Percentiles rank a stretch among this genome's conserved stretches.
Conservation (phyloP, 2,797 vertebrate genomes). For the Anabas testudineus region DNA sequence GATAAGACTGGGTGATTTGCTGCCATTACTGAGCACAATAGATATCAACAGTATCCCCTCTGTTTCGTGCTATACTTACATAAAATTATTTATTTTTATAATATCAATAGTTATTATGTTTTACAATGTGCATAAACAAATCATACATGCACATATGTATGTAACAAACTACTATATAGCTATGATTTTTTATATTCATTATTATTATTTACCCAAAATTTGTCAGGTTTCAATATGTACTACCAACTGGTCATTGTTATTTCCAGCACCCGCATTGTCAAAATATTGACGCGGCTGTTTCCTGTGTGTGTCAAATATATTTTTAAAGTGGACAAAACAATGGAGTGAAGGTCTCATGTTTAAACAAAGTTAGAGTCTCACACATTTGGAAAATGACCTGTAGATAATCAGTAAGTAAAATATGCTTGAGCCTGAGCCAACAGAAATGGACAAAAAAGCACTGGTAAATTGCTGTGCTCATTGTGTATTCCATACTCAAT, state of each 20-base stretch:
- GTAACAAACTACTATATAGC: no score
- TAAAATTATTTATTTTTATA: no score
- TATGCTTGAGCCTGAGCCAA: conserved; percentile 76
- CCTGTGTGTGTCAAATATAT: conserved; percentile 47
- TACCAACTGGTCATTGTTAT: conserved; percentile 8
- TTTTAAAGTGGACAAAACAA: conserved; percentile 66
- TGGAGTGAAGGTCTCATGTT: conserved; percentile 56
- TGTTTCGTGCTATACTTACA: no score
- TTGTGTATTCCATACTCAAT: conserved; percentile 84
- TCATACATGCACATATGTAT: no score
- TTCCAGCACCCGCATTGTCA: conserved; percentile 27
- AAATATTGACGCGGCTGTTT: conserved; percentile 43
- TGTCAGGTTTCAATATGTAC: conserved; percentile 1
- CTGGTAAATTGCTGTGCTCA: conserved; percentile 76
- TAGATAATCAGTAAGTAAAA: conserved; percentile 76
- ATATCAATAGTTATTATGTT: no score
- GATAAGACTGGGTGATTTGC: background rate
- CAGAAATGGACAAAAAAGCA: conserved; percentile 79
- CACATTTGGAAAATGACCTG: conserved; percentile 73
- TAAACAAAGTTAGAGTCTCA: conserved; percentile 64
- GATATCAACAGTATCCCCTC: no score
- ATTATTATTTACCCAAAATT: no score
- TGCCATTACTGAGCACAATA: background rate
- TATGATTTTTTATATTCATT: no score
- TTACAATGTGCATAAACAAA: background rate